Evolutionary conservation across 2,797 vertebrate genomes (phyloP), one percentile per base, ranked within the genome.

Genomic region (Cryptoprocta ferox): DNA sequence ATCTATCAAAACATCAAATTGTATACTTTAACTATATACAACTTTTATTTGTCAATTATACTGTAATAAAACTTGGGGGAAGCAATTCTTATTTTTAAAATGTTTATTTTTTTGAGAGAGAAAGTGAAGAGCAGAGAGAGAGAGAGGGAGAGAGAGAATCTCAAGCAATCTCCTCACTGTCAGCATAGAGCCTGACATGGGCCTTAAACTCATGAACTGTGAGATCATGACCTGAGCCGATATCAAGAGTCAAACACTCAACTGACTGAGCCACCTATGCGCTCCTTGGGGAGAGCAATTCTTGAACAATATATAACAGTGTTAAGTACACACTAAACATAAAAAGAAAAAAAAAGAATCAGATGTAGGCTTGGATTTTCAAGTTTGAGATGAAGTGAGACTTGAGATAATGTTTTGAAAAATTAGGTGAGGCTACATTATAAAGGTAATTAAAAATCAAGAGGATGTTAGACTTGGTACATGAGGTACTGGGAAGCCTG

Each of bases 361-460:
- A 81, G 84, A 84, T 81, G 2, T 59, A 91, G 73, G 4, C 48
- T 24, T 84, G 15, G 61, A 89, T 87, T 89, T 85, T 94, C 35
- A 79, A 88, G 63, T 21, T 82, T 89, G 75, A 73, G 21, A 78
- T 94, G 37, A 97, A 79, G 18, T 42, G 26, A 82, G 35, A 90
- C 70, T 91, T 82, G 26, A 89, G 24, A 78, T 30, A 30, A 2
- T 30, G 1, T 78, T 97, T 85, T 70, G n/a, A 90, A 94, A 56
- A 82, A 65, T 28, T 66, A 35, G 21, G 19, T 63, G 70, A 95
- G 26, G 19, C 3, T 28, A 94, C 37, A 95, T 65, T 63, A 45
- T n/a, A 78, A 91, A 94, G 4, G 53, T n/a, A 85, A 89, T 18
- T 86, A 21, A 91, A 94, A 96, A 96, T 76, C 14, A 88, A 66